phyloP scores from a whole-genome alignment of 2,113 vertebrate species.

The Lethenteron reissneri region DNA sequence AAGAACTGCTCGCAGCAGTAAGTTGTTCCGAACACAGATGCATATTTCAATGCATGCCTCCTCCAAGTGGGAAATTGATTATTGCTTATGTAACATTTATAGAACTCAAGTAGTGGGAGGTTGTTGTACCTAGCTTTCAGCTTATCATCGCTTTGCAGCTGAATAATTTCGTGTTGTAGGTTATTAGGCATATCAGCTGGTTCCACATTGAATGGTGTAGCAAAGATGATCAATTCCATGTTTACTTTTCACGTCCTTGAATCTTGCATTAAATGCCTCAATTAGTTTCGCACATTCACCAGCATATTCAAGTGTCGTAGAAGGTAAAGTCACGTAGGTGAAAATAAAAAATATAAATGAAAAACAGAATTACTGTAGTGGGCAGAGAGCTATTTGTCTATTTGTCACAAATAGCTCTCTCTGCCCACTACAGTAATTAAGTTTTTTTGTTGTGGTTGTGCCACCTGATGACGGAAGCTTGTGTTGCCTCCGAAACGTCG shows the following conservation, averaged over 20 bases:
- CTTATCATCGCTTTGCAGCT: conserved; percentile 19
- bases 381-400: too few species aligned
- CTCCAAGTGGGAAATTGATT: conserved; percentile 18
- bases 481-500: too few species aligned
- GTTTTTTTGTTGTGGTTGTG: too few species aligned
- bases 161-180: conserved; percentile 16
- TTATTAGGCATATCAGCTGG: conserved; percentile 16
- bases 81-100: conserved; percentile 12
- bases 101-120: conserved; percentile 17
- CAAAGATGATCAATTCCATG: conserved; percentile 15
- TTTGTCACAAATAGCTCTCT: too few species aligned
- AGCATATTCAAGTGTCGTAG: conserved; percentile 12
- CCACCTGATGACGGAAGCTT: too few species aligned
- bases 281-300: conserved; percentile 14
- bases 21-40: conserved; percentile 16
- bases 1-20: conserved; percentile 16
- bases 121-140: conserved; percentile 17
- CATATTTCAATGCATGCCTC: conserved; percentile 18
- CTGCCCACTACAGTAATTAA: too few species aligned
- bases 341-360: too few species aligned
- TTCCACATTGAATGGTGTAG: conserved; percentile 16
- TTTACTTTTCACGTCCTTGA: conserved; percentile 17
- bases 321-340: conserved; percentile 5
- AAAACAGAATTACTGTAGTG: too few species aligned
- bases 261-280: conserved; percentile 14